Percentiles rank a stretch among this genome's conserved stretches.
Conservation (phyloP, 2,113 vertebrate species). For the Hippocampus abdominalis region DNA sequence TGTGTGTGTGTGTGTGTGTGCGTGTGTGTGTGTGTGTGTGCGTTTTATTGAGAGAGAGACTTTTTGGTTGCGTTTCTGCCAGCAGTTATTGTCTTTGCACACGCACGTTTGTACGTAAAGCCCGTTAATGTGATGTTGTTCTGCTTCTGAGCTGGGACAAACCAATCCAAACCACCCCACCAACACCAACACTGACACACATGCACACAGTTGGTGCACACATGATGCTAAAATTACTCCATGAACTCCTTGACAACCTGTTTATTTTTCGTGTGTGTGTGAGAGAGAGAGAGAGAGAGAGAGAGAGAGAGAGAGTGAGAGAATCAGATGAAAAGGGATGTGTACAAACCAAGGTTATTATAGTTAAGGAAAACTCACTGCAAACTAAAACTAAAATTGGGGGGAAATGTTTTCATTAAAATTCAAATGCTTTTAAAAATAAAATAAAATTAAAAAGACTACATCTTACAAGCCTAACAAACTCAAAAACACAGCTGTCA, state of each 20-base stretch:
- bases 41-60: constrained; percentile 21
- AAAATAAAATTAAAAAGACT: no score
- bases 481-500: no score
- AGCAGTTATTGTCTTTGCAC: constrained; percentile 13
- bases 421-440: no score
- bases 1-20: constrained; percentile 9
- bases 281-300: not conserved
- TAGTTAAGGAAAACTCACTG: not conserved
- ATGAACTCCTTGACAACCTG: not conserved
- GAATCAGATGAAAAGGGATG: not conserved
- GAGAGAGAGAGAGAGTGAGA: no score
- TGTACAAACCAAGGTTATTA: no score
- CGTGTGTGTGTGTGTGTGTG: constrained; percentile 12
- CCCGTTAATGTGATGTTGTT: constrained; percentile 51
- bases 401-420: no score
- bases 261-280: not conserved
- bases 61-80: constrained; percentile 14
- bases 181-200: not conserved
- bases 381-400: no score
- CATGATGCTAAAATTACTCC: constrained; percentile 16
- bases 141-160: constrained; percentile 46
- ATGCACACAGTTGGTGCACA: not conserved
- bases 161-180: constrained; percentile 20
- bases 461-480: no score
- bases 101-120: constrained; percentile 42